phyloP scores from a whole-genome alignment of 92 coral and sea anemone species.

The Hydrozoanthus gracilis region DNA sequence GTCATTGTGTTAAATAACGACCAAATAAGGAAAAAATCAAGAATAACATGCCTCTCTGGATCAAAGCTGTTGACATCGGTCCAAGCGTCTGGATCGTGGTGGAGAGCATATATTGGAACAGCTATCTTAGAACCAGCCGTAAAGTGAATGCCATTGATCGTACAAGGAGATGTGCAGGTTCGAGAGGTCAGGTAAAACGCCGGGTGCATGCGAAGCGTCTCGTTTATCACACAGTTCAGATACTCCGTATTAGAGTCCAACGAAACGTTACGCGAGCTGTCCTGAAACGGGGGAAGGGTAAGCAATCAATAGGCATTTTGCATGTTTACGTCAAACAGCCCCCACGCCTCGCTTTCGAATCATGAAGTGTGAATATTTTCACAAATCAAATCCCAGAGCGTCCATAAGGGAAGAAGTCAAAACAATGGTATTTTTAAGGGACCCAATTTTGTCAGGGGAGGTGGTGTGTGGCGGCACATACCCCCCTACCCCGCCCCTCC shows the following conservation, averaged over 20 bases:
- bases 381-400: no score
- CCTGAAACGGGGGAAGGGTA: background rate
- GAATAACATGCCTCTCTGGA: constrained; percentile 16
- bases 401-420: no score
- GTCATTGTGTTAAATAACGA: no score
- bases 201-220: constrained; percentile 26
- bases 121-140: constrained; percentile 16
- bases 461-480: no score
- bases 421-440: no score
- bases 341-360: no score
- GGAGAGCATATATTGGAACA: constrained; percentile 32
- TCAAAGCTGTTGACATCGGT: constrained; percentile 13
- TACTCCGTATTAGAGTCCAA: constrained; percentile 14
- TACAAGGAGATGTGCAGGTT: constrained; percentile 18
- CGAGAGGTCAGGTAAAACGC: constrained; percentile 18
- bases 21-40: no score
- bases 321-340: no score
- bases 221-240: constrained; percentile 30
- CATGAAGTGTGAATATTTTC: no score
- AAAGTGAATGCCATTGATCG: constrained; percentile 6
- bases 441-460: no score
- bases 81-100: constrained; percentile 36
- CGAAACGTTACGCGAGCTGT: background rate
- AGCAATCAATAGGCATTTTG: background rate
- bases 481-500: no score